phyloP scores from a whole-genome alignment of 2,113 vertebrate genomes.

The Megalops atlanticus region DNA sequence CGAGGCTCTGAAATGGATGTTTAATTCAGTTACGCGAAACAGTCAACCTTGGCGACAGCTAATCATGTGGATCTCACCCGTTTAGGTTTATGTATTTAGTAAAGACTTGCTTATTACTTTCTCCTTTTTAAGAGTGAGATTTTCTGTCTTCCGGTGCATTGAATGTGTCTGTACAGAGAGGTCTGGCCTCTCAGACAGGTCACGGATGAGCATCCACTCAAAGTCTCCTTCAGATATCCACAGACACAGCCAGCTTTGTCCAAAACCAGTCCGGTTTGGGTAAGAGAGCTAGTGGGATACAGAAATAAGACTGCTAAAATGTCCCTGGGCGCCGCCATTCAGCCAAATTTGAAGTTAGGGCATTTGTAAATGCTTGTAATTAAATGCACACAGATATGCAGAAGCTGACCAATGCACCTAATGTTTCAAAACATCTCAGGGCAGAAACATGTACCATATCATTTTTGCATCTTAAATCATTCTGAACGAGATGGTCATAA shows the following conservation, averaged over 20 bases:
- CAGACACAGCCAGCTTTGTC: slow-evolving; percentile 51
- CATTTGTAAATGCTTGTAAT: slow-evolving; percentile 59
- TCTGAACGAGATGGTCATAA: slow-evolving; percentile 49
- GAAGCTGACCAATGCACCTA: slow-evolving; percentile 54
- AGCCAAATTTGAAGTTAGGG: slow-evolving; percentile 49
- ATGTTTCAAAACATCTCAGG: slow-evolving; percentile 59
- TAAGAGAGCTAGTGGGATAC: slow-evolving; percentile 49
- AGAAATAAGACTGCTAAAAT: slow-evolving; percentile 66
- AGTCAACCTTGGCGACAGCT: no score
- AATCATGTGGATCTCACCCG: no score
- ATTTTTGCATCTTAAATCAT: slow-evolving; percentile 56
- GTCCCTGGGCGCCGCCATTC: slow-evolving; percentile 56
- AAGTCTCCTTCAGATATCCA: slow-evolving; percentile 47
- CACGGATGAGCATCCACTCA: not conserved
- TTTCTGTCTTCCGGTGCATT: no score
- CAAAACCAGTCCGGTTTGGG: slow-evolving; percentile 57
- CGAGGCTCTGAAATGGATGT: no score
- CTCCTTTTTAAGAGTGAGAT: no score
- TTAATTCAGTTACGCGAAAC: no score
- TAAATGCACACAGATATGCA: slow-evolving; percentile 68
- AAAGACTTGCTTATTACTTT: no score
- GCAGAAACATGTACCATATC: slow-evolving; percentile 42
- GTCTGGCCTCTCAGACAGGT: no score
- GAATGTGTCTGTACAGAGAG: no score
- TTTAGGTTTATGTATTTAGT: no score